These are phyloP conservation scores for Condylostylus longicornis DNA, from an alignment of 1,140 invertebrate species.

Conservation along the genomic window DNA sequence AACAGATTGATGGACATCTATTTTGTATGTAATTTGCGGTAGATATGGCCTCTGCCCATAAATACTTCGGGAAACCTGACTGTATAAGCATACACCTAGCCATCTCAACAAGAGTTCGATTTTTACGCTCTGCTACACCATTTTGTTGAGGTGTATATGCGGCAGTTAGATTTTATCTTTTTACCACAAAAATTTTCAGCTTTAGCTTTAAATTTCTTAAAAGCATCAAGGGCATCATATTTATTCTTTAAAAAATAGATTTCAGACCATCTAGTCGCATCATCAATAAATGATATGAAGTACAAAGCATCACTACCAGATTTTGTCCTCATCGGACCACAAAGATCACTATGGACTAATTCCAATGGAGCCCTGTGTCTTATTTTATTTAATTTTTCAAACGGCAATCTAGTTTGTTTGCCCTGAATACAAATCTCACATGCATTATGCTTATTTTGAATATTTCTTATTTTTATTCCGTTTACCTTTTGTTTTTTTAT, in stretches of 20 bases:
- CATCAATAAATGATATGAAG: slow-evolving; percentile 32
- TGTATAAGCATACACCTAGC: slow-evolving; percentile 18
- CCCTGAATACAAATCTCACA: too few relatives aligned
- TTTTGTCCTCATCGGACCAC: slow-evolving; percentile 30
- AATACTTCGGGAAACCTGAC: slow-evolving; percentile 14
- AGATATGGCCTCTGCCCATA: slow-evolving; percentile 34
- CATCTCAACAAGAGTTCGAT: slow-evolving; percentile 21
- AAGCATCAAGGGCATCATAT: slow-evolving; percentile 17
- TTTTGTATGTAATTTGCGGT: slow-evolving; percentile 14
- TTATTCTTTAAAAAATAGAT: slow-evolving; percentile 32
- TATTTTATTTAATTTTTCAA: too few relatives aligned
- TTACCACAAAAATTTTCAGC: not conserved
- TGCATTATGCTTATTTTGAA: too few relatives aligned
- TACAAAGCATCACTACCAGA: slow-evolving; percentile 24
- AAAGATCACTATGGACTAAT: slow-evolving; percentile 33
- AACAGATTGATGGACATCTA: slow-evolving; percentile 6
- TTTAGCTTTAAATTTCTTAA: slow-evolving; percentile 5
- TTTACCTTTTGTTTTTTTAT: too few relatives aligned
- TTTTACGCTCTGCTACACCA: slow-evolving; percentile 25
- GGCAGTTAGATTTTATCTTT: too few relatives aligned
- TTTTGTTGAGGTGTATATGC: slow-evolving; percentile 33
- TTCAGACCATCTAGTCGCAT: slow-evolving; percentile 24
- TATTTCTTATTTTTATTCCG: too few relatives aligned
- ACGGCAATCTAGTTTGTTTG: too few relatives aligned
- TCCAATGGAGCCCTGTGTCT: too few relatives aligned